phyloP scores from a whole-genome alignment of 2,888 invertebrate genomes.

The Phoronis australis region DNA sequence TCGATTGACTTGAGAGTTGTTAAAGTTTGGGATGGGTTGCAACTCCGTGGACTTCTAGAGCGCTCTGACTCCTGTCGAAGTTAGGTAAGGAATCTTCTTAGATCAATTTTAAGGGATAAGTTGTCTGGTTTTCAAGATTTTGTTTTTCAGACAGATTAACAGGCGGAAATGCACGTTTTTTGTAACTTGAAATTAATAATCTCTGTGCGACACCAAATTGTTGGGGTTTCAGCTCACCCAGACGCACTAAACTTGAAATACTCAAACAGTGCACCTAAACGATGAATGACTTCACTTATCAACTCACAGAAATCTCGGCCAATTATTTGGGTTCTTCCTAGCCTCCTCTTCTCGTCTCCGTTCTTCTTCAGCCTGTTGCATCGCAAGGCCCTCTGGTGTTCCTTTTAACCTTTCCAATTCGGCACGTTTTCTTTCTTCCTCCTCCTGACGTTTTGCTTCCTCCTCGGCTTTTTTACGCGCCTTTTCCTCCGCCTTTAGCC shows the following conservation, averaged over 20 bases:
- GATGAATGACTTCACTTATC: not conserved
- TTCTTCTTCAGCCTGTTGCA: constrained; percentile 18
- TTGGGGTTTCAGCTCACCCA: no score
- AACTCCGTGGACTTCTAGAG: no score
- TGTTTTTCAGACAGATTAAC: no score
- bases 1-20: no score
- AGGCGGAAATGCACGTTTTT: not conserved
- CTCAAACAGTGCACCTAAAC: not conserved
- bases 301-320: constrained; percentile 37
- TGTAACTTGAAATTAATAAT: no score
- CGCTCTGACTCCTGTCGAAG: no score
- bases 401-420: constrained; percentile 20
- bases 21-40: no score
- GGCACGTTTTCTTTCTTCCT: constrained; percentile 20
- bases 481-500: constrained; percentile 24
- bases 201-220: not conserved
- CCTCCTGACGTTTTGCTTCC: constrained; percentile 16
- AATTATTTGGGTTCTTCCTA: constrained; percentile 34
- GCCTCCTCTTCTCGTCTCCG: constrained; percentile 22
- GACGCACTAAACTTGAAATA: not conserved
- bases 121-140: no score
- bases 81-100: no score
- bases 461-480: constrained; percentile 25
- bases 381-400: constrained; percentile 30
- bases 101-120: no score